Evolutionary conservation across 2,888 invertebrate species (phyloP), one percentile per base, ranked within the genome.

Genomic region (Epiblema foenella): DNA sequence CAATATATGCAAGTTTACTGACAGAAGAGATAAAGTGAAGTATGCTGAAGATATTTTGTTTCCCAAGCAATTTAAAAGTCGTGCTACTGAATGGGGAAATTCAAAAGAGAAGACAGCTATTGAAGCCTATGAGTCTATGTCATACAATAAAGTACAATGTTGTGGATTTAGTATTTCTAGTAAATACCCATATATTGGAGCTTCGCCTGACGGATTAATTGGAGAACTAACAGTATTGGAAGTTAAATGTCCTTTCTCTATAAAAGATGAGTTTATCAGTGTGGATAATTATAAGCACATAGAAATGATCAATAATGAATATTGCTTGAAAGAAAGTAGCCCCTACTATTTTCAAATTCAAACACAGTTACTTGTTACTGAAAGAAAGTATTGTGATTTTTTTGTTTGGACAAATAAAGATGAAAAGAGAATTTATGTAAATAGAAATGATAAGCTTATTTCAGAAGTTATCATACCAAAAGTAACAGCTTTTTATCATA

Each of bases 371-470:
- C 49, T 49, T 49, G 49, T 49, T n/a, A 49, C 49, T n/a, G 49
- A n/a, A n/a, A 49, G 49, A 11, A 8, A 4, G 11, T n/a, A n/a
- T 49, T 49, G 49, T 49, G 49, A 49, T 49, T 49, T 49, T n/a
- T 49, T 49, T 49, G 15, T 49, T n/a, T 17, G 49, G 49, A 15
- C 49, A 17, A 49, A 49, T 49, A 8, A 5, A 15, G 49, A 49
- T 49, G 49, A 17, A 49, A n/a, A 49, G 49, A 49, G n/a, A 17
- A 49, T 49, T n/a, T 2, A 49, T 49, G n/a, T 49, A 11, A 49
- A 49, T 4, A 49, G 49, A 49, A 49, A 49, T 49, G n/a, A 71
- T 67, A 52, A 67, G 60, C 39, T 71, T 71, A 24, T 66, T 67
- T 17, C 51, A 51, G 51, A 67, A 67, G 62, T 71, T 71, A 11